A percentile compares a stretch with the other conserved stretches of the same genome.
These are phyloP conservation scores for Gryllus longicercus DNA, from an alignment of 2,888 invertebrate genomes.

Conservation along the genomic window DNA sequence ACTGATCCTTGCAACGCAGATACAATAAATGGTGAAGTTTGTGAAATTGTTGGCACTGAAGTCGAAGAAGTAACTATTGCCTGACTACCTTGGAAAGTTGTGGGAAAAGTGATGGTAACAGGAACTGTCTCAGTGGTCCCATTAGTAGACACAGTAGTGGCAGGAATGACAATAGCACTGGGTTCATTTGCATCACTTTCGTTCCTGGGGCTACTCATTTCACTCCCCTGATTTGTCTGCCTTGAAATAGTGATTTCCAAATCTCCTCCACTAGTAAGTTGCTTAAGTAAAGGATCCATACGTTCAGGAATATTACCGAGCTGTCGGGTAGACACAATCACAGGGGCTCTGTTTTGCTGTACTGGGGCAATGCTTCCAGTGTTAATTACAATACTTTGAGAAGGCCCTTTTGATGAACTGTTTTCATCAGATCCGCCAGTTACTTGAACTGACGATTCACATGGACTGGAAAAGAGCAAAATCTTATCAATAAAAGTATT, in stretches of 20 bases:
- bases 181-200: too few relatives aligned
- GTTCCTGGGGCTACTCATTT: too few relatives aligned
- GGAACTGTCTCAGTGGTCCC: too few relatives aligned
- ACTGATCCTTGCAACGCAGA: too few relatives aligned
- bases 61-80: too few relatives aligned
- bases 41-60: too few relatives aligned
- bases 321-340: not conserved
- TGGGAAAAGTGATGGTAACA: too few relatives aligned
- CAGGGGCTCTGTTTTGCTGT: not conserved
- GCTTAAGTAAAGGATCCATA: not conserved
- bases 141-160: too few relatives aligned
- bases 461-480: not conserved
- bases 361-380: not conserved
- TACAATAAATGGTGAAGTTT: too few relatives aligned
- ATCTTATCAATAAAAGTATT: not conserved
- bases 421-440: not conserved
- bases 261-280: not conserved
- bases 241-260: not conserved
- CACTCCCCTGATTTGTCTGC: too few relatives aligned
- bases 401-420: not conserved
- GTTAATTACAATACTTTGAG: not conserved
- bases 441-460: not conserved
- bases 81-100: too few relatives aligned
- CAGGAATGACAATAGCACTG: too few relatives aligned
- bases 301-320: not conserved